Evolutionary conservation across 2,113 vertebrate genomes (phyloP).

Genomic region (Nothobranchius kuhntae): DNA sequence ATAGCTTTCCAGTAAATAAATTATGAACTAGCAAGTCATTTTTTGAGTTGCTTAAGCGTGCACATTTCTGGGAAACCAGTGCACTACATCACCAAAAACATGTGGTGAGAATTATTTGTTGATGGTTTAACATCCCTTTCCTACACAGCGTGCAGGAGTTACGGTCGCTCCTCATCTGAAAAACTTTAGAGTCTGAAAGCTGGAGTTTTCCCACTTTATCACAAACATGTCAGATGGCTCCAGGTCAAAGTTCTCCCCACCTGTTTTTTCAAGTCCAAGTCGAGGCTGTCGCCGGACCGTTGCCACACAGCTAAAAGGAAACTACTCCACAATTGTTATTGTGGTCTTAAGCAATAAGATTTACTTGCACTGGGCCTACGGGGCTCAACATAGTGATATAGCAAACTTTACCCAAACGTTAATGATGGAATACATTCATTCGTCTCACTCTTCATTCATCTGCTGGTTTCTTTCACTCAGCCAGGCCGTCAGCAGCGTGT

Average conservation of each 20-base stretch:
- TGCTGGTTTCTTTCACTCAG: constrained; percentile 37
- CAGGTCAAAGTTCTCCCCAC: neutral
- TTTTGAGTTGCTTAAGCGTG: too few species aligned
- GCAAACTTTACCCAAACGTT: constrained; percentile 45
- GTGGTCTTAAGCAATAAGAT: neutral
- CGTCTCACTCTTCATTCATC: constrained; percentile 47
- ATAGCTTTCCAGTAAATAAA: too few species aligned
- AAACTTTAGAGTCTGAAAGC: too few species aligned
- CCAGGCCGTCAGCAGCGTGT: constrained; percentile 40
- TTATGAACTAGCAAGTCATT: too few species aligned
- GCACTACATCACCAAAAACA: too few species aligned
- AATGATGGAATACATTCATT: constrained; percentile 45
- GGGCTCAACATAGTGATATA: constrained; percentile 10
- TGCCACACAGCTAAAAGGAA: constrained; percentile 13
- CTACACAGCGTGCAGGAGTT: too few species aligned
- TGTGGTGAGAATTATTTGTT: too few species aligned
- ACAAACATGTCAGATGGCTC: too few species aligned
- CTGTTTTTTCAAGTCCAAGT: constrained; percentile 6
- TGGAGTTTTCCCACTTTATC: too few species aligned
- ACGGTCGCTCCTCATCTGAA: too few species aligned
- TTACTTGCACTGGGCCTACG: constrained; percentile 3
- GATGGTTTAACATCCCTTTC: too few species aligned
- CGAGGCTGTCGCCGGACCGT: constrained; percentile 3
- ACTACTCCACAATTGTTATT: constrained; percentile 4
- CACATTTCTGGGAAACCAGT: too few species aligned